Evolutionary conservation across 2,797 vertebrate genomes (phyloP).

Genomic region (Oryzias dopingdopingensis): DNA sequence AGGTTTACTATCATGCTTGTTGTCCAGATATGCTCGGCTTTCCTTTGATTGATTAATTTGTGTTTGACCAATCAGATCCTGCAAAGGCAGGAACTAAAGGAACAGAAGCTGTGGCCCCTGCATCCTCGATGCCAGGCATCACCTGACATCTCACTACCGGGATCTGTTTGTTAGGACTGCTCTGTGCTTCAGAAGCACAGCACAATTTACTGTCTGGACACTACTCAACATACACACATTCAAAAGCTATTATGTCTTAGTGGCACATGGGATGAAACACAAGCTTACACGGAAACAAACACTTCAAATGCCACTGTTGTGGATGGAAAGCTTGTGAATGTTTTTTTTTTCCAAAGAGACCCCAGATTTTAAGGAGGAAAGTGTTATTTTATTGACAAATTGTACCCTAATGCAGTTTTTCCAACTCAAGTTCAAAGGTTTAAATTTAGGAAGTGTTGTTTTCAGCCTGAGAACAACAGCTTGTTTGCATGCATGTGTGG

Average conservation of each 20-base stretch:
- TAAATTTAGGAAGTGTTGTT: conserved; percentile 16
- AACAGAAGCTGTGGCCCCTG: too few species aligned
- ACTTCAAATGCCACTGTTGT: conserved; percentile 15
- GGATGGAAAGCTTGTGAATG: conserved; percentile 30
- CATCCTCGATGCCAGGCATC: conserved; percentile 15
- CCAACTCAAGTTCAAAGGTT: conserved; percentile 26
- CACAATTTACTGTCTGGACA: conserved; percentile 54
- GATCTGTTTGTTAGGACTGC: conserved; percentile 29
- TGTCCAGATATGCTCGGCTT: too few species aligned
- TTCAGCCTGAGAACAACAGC: conserved; percentile 5
- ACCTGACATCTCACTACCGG: conserved; percentile 45
- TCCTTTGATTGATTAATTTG: too few species aligned
- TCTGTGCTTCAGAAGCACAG: conserved; percentile 44
- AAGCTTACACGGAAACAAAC: conserved; percentile 25
- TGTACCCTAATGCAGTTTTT: conserved; percentile 25
- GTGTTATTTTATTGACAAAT: conserved; percentile 36
- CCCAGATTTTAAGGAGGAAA: conserved; percentile 10
- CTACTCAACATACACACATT: conserved; percentile 41
- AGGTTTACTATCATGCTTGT: too few species aligned
- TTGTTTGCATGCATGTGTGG: conserved; percentile 15
- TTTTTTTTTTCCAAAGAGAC: conserved; percentile 1
- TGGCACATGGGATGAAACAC: conserved; percentile 36
- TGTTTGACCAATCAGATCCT: too few species aligned
- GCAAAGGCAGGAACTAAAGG: too few species aligned
- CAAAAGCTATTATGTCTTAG: conserved; percentile 31